phyloP scores from a whole-genome alignment of 2,888 invertebrate species.

The Netelia fuscicornis region DNA sequence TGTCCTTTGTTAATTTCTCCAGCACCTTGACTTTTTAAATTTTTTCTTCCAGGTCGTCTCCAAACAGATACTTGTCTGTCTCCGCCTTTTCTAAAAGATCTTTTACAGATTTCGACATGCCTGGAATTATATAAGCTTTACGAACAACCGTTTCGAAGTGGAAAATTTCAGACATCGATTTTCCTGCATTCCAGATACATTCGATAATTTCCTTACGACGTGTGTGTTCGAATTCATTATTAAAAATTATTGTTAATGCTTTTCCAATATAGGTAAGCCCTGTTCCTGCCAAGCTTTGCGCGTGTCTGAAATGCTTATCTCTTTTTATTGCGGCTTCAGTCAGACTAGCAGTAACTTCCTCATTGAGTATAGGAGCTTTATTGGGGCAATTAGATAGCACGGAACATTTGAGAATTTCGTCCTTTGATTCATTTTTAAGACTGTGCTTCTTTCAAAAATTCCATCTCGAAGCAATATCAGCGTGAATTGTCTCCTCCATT shows the following conservation, averaged over 20 bases:
- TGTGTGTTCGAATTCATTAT: not conserved
- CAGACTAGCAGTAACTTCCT: conserved; percentile 58
- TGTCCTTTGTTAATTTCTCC: conserved; percentile 17
- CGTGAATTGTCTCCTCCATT: conserved; percentile 46
- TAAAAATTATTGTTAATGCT: not conserved
- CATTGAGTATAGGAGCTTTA: conserved; percentile 60
- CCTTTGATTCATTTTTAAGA: conserved; percentile 55
- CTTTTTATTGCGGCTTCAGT: conserved; percentile 58
- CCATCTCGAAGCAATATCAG: conserved; percentile 58
- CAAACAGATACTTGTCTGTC: not conserved
- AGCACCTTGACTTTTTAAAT: conserved; percentile 14
- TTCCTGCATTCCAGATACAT: conserved; percentile 17
- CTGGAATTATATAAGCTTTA: conserved; percentile 19
- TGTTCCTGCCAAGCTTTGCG: conserved; percentile 62
- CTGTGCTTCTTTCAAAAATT: conserved; percentile 44
- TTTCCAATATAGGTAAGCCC: conserved; percentile 20
- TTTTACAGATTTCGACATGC: conserved; percentile 25
- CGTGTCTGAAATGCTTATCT: conserved; percentile 55
- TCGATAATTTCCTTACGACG: conserved; percentile 14
- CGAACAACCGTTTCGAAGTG: conserved; percentile 24
- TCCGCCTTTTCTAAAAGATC: not conserved
- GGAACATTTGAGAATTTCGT: conserved; percentile 63
- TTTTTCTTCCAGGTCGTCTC: conserved; percentile 17
- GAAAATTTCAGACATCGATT: conserved; percentile 23
- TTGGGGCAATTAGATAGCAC: conserved; percentile 58